Conservation (phyloP, 2,888 invertebrate species). For the Himalopsyche anomala region DNA sequence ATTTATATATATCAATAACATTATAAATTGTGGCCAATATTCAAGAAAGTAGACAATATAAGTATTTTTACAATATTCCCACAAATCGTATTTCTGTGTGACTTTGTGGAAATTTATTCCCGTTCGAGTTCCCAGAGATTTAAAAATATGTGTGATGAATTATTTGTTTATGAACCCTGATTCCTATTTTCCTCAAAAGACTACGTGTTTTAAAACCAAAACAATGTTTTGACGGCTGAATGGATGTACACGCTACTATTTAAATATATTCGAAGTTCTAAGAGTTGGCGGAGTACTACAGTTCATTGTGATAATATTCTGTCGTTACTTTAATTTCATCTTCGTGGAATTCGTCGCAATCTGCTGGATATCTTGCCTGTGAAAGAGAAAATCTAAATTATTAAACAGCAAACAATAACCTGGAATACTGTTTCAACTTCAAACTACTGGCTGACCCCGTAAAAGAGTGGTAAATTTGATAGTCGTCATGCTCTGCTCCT, state of each 20-base stretch:
- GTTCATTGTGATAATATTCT: slow-evolving; percentile 88
- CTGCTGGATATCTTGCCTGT: slow-evolving; percentile 82
- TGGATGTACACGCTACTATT: background rate
- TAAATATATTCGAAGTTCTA: background rate
- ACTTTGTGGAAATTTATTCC: no score
- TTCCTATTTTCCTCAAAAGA: background rate
- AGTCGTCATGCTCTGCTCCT: no score
- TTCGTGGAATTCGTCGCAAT: slow-evolving; percentile 87
- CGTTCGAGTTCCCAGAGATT: no score
- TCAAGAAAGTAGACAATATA: no score
- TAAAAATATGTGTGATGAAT: background rate
- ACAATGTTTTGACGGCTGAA: background rate
- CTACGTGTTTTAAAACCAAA: background rate
- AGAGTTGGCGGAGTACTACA: slow-evolving; percentile 71
- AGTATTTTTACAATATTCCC: no score
- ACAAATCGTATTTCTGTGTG: no score
- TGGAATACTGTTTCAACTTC: no score
- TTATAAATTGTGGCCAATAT: background rate
- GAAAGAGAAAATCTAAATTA: slow-evolving; percentile 66
- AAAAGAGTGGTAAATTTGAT: no score
- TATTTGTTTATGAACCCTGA: background rate
- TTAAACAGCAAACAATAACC: no score
- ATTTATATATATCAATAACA: background rate
- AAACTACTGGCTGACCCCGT: no score
- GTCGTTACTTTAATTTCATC: slow-evolving; percentile 89